Base-by-base conservation (phyloP, 2,113 vertebrate genomes). In the Accipiter cooperii region DNA sequence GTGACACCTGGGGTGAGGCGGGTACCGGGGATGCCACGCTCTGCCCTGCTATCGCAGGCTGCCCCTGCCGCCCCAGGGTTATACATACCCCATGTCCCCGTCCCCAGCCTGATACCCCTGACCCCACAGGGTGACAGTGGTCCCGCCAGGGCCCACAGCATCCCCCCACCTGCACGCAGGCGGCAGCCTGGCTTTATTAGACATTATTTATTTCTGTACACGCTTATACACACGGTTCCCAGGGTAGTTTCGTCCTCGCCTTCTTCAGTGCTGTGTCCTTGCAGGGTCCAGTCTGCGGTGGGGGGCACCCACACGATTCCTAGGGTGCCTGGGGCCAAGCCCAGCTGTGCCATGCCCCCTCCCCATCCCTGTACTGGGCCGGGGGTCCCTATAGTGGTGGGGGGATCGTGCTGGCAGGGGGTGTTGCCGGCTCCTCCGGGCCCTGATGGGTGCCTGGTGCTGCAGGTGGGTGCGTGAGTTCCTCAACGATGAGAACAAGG, bases 151-250 rank as follows among this genome's bases (percentile, higher is more conserved):
- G 38, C 12, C 47, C 1, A 0, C n/a, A 9, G 64, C 2, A 5
- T 22, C 70, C 49, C 49, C 81, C 49, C 34, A 22, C 42, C 46
- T 13, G 3, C 12, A 65, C 0, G 22, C 74, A 86, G 76, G 71
- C 0, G 10, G 15, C 42, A 61, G 36, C 75, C 26, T 3, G 5
- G 89, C 12, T 75, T 81, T 76, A 17, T 87, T 84, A 97, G 96
- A 97, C 96, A 86, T 94, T 94, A 96, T 98, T 98, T 98, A 97
- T 98, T 98, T 98, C 96, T 97, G 94, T 97, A 97, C 97, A 98
- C 87, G 70, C 97, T 87, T 96, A 95, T 97, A 95, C 97, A 97
- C 96, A 95, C 70, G 12, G 44, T 57, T 74, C 93, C 94, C 92
- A 33, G 88, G 51, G 61, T 21, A 20, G 87, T 75, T 47, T 42